These are phyloP conservation scores for Dendrolimus punctatus DNA, from an alignment of 1,140 invertebrate genomes.

Conservation along the genomic window DNA sequence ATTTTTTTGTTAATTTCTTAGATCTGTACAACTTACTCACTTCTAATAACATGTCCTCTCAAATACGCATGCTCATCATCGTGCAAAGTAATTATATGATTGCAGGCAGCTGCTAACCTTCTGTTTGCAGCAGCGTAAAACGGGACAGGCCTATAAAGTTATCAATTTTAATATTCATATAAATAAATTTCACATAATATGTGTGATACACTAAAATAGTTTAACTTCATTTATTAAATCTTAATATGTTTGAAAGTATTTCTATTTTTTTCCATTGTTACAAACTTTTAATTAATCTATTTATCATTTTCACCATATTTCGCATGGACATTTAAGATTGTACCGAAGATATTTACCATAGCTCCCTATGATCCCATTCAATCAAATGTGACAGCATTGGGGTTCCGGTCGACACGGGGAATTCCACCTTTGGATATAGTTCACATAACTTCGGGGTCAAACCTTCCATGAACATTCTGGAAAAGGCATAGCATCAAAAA, in stretches of 20 bases:
- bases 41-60: conserved; percentile 30
- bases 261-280: too few species aligned
- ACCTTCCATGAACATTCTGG: conserved; percentile 78
- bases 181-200: too few species aligned
- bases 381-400: conserved; percentile 51
- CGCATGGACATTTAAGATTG: not conserved
- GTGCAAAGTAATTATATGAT: conserved; percentile 21
- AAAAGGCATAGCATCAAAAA: conserved; percentile 4
- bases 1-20: not conserved
- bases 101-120: conserved; percentile 19
- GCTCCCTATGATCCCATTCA: conserved; percentile 79
- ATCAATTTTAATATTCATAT: not conserved
- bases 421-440: conserved; percentile 31
- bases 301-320: too few species aligned
- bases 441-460: conserved; percentile 73
- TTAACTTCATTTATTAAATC: too few species aligned
- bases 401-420: not conserved
- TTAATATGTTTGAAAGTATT: too few species aligned
- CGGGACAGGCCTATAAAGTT: conserved; percentile 22
- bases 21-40: conserved; percentile 13
- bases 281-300: too few species aligned
- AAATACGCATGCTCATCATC: conserved; percentile 31
- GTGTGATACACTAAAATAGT: too few species aligned
- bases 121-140: conserved; percentile 15
- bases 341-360: conserved; percentile 40